Base-by-base conservation (phyloP, 2,113 vertebrate species). In the Corapipo altera region DNA sequence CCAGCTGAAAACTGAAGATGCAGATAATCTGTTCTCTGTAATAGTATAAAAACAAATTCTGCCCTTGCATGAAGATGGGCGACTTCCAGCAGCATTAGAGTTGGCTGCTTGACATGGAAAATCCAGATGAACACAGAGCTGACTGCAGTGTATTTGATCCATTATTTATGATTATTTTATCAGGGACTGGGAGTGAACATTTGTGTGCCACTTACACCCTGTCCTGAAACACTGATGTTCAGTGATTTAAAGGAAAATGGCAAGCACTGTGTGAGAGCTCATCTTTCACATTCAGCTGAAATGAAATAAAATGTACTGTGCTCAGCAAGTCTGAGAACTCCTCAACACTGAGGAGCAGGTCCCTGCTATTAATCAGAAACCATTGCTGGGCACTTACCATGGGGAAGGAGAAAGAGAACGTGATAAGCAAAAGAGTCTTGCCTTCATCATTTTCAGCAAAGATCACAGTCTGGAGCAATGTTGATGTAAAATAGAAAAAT, bases 341-440 rank as follows among this genome's bases (percentile, higher is more conserved):
- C 52, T 17, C 80, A 49, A 2, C 49, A 37, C 49, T 1, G 2
- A 83, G 75, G 78, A 88, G 55, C 30, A 57, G 67, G 49, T 72
- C 77, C 85, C 48, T 54, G 39, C 62, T 94, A 62, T 93, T 92
- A 71, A 94, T 94, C 83, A 95, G 91, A 84, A 95, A 62, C 62
- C 52, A 41, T 15, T 64, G 82, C 88, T 85, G 54, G 67, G 81
- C 85, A 18, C 54, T 88, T 65, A 76, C 57, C 64, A 27, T 0
- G 0, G 76, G 58, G 70, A 92, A 65, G 32, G 78, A 84, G 55
- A 74, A 78, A 21, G 43, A 58, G 61, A 90, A 64, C 59, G 49
- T 59, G 84, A 94, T 92, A 79, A 96, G 86, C 49, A 69, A 39
- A 74, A 89, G 73, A 84, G 83, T 33, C 43, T 54, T 76, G 65